phyloP scores from a whole-genome alignment of 1,140 invertebrate genomes.

The Arctopsyche grandis region DNA sequence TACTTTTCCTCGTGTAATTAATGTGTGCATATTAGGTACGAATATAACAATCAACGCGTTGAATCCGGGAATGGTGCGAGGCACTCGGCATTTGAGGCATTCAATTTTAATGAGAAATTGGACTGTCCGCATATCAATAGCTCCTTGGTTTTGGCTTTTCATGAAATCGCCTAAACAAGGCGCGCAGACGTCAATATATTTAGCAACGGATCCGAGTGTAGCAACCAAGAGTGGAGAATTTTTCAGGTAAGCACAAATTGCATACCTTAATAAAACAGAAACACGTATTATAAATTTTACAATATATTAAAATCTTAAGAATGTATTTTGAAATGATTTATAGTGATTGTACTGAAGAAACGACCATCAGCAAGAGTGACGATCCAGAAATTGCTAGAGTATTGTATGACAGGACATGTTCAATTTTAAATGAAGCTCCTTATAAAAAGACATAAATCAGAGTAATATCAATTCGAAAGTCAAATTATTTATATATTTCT shows the following conservation, averaged over 20 bases:
- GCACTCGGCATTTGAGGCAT: constrained; percentile 69
- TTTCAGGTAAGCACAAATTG: constrained; percentile 64
- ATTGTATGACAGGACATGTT: constrained; percentile 62
- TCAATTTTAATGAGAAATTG: constrained; percentile 59
- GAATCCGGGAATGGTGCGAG: constrained; percentile 75
- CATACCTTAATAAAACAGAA: constrained; percentile 14
- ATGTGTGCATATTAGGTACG: constrained; percentile 61
- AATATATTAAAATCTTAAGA: not conserved
- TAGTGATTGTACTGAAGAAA: constrained; percentile 65
- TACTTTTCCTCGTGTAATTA: too few relatives aligned
- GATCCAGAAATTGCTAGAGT: constrained; percentile 62
- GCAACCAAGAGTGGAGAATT: constrained; percentile 69
- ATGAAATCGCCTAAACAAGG: constrained; percentile 71
- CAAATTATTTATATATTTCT: too few relatives aligned
- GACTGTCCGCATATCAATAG: constrained; percentile 64
- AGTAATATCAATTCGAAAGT: not conserved
- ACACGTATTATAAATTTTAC: not conserved
- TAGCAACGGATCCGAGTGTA: constrained; percentile 67
- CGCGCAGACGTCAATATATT: constrained; percentile 71
- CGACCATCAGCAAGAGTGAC: constrained; percentile 61
- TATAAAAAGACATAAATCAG: not conserved
- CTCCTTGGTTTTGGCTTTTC: constrained; percentile 71
- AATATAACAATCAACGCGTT: constrained; percentile 74
- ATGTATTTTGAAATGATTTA: constrained; percentile 23
- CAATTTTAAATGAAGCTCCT: constrained; percentile 52